Percentiles rank a stretch among this genome's conserved stretches.
These are phyloP conservation scores for Cryptotis parvus DNA, from an alignment of 2,113 vertebrate genomes.

Conservation along the genomic window DNA sequence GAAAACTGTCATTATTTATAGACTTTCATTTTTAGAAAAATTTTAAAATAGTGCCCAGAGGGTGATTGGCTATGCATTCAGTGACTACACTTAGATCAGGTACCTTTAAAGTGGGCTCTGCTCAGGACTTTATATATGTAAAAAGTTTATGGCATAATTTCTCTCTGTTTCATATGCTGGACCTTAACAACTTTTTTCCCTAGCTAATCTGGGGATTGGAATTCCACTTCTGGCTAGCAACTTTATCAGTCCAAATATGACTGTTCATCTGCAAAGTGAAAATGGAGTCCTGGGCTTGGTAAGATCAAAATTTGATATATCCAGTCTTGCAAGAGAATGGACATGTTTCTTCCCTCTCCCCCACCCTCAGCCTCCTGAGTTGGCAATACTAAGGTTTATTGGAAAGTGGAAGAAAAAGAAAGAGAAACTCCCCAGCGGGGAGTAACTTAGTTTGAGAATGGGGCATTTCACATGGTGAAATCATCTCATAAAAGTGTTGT, in stretches of 20 bases:
- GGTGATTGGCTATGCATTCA: not conserved
- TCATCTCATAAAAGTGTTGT: too few relatives aligned
- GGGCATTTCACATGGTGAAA: too few relatives aligned
- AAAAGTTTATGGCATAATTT: not conserved
- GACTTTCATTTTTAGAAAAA: slow-evolving; percentile 47
- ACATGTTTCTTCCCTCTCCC: not conserved
- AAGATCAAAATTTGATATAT: slow-evolving; percentile 82
- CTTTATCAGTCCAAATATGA: slow-evolving; percentile 96
- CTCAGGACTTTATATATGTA: not conserved
- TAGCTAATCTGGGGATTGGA: slow-evolving; percentile 98
- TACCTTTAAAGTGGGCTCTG: not conserved
- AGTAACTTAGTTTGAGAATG: too few relatives aligned
- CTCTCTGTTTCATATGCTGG: slow-evolving; percentile 31
- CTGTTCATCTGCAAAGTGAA: slow-evolving; percentile 98
- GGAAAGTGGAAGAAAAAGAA: too few relatives aligned
- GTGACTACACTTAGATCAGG: slow-evolving; percentile 30
- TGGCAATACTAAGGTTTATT: too few relatives aligned
- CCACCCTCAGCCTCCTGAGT: not conserved
- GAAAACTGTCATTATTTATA: slow-evolving; percentile 12
- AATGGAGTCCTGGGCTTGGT: slow-evolving; percentile 98
- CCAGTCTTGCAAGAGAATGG: not conserved
- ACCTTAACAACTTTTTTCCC: slow-evolving; percentile 85
- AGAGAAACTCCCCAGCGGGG: too few relatives aligned
- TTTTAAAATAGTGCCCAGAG: not conserved
- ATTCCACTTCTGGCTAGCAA: slow-evolving; percentile 98